phyloP scores from a whole-genome alignment of 2,113 vertebrate genomes.

The Sylvicapra grimmia region DNA sequence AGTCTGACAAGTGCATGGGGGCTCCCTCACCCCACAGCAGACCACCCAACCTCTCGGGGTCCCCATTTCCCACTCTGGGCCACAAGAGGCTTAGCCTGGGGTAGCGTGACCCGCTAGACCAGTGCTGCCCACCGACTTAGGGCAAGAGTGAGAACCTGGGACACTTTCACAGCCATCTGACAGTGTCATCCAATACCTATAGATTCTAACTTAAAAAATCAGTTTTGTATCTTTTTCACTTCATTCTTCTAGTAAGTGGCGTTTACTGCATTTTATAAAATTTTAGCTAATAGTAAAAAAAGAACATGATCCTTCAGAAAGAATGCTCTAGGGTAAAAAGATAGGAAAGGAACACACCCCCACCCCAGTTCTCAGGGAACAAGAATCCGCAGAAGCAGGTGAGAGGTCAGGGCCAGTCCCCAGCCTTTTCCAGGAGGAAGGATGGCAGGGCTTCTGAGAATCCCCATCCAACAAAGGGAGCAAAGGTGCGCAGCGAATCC shows the following conservation, averaged over 20 bases:
- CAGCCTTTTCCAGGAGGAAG: not conserved
- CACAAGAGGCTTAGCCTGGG: not conserved
- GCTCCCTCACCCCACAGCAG: not conserved
- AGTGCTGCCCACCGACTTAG: not conserved
- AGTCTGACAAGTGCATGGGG: not conserved
- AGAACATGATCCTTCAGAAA: not conserved
- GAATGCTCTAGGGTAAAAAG: not conserved
- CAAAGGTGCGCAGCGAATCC: fast-evolving
- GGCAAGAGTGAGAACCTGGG: not conserved
- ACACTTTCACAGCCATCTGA: too few relatives aligned
- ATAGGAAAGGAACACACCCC: not conserved
- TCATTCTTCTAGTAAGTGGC: not conserved
- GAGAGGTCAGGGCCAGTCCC: not conserved
- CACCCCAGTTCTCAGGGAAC: not conserved
- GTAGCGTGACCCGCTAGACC: not conserved
- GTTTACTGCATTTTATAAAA: not conserved
- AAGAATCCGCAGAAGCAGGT: not conserved
- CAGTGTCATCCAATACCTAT: fast-evolving
- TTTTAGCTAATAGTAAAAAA: not conserved
- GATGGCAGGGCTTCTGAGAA: not conserved
- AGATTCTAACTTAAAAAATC: too few relatives aligned
- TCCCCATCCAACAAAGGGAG: not conserved
- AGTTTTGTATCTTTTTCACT: not conserved
- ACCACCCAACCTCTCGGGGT: not conserved
- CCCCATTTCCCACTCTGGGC: not conserved